A percentile compares a stretch with the other conserved stretches of the same genome.
phyloP scores from a whole-genome alignment of 2,888 invertebrate species.

The Petrolisthes manimaculis region DNA sequence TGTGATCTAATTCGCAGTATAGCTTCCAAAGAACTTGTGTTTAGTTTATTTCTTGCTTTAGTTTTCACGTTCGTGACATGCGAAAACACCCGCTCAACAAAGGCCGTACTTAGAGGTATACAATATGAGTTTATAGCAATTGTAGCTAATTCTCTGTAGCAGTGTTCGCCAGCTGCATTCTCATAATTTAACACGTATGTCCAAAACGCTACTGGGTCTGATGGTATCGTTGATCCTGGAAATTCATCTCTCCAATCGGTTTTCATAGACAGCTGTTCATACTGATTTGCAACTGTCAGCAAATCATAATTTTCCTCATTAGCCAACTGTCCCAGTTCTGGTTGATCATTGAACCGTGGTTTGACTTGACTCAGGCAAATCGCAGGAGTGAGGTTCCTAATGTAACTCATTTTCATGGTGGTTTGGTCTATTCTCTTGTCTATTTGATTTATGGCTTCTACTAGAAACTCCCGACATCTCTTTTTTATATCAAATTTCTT shows the following conservation, averaged over 20 bases:
- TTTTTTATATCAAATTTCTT: neutral
- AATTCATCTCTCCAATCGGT: conserved; percentile 9
- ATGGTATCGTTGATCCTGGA: neutral
- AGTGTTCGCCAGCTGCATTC: conserved; percentile 23
- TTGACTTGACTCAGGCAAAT: conserved; percentile 13
- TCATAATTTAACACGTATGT: conserved; percentile 6
- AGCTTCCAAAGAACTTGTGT: neutral
- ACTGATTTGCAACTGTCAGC: neutral
- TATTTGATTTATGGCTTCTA: neutral
- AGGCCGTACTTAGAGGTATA: conserved; percentile 20
- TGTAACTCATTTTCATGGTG: conserved; percentile 4
- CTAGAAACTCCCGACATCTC: neutral
- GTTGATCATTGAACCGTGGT: conserved; percentile 11
- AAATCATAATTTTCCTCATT: neutral
- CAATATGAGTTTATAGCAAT: conserved; percentile 14
- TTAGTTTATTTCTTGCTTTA: conserved; percentile 7
- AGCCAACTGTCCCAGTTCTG: conserved; percentile 12
- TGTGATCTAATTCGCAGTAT: conserved; percentile 12
- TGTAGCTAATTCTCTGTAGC: neutral
- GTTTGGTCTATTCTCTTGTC: neutral
- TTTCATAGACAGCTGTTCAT: conserved; percentile 17
- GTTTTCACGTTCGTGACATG: conserved; percentile 28
- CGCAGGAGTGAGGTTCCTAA: neutral
- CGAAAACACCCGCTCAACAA: conserved; percentile 27
- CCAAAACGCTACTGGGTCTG: conserved; percentile 15